These are phyloP conservation scores for Pseudomugil tenellus DNA, from an alignment of 2,797 vertebrate genomes.

Conservation along the genomic window DNA sequence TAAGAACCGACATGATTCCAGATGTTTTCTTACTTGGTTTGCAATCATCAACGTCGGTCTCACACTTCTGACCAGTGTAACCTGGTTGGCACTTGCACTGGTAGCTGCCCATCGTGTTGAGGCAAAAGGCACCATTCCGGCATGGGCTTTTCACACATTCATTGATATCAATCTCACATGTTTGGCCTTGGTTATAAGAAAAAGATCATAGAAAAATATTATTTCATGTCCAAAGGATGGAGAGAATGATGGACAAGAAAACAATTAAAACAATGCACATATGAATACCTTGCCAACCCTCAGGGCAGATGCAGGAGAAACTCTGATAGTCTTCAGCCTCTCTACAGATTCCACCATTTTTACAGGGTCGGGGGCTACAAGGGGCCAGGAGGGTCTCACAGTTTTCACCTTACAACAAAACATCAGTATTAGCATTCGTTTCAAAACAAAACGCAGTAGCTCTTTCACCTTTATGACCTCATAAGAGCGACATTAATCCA, in stretches of 20 bases:
- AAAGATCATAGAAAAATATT: neutral
- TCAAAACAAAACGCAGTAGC: neutral
- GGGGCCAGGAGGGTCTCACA: slow-evolving; percentile 93
- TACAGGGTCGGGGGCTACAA: slow-evolving; percentile 89
- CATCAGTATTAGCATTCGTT: slow-evolving; percentile 22
- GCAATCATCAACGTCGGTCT: slow-evolving; percentile 89
- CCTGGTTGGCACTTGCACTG: slow-evolving; percentile 90
- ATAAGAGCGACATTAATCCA: neutral
- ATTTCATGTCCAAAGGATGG: neutral
- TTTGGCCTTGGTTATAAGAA: slow-evolving; percentile 83
- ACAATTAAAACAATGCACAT: neutral
- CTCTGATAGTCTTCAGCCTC: slow-evolving; percentile 94
- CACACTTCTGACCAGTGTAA: slow-evolving; percentile 89
- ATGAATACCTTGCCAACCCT: slow-evolving; percentile 94
- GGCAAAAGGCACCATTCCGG: slow-evolving; percentile 87
- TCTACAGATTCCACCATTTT: slow-evolving; percentile 89
- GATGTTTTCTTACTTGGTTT: slow-evolving; percentile 86
- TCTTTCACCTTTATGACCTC: neutral
- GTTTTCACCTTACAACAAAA: slow-evolving; percentile 84
- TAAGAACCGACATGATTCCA: neutral
- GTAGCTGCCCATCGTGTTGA: slow-evolving; percentile 89
- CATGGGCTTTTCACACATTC: slow-evolving; percentile 95
- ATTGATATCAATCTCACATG: slow-evolving; percentile 92
- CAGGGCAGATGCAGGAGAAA: slow-evolving; percentile 93
- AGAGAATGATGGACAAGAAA: neutral